Base-by-base conservation (phyloP, 2,888 invertebrate genomes). In the Willowsia nigromaculata region DNA sequence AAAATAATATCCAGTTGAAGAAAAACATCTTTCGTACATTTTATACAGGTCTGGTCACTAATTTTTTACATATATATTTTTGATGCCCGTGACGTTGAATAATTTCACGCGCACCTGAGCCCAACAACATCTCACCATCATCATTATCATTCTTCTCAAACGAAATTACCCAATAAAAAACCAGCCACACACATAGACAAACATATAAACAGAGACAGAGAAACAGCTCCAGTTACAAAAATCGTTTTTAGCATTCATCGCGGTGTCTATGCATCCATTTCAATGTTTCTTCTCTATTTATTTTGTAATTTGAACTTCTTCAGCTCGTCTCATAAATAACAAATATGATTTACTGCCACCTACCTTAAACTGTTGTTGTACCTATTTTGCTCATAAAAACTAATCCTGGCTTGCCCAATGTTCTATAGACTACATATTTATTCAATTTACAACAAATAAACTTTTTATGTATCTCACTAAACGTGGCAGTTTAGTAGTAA, bases 61-160 rank as follows among this genome's bases (percentile, higher is more conserved):
- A n/a, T n/a, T n/a, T n/a, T n/a, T n/a, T n/a, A n/a, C n/a, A n/a
- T n/a, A n/a, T n/a, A 37, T 37, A 37, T 37, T 65, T 33, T 33
- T 9, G 37, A 65, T 65, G 33, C 53, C 80, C 43, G 40, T 86
- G 86, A 86, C 80, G 65, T 50, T 80, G 86, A 86, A 86, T 86
- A 80, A 86, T 86, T 80, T 86, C 86, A 80, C 40, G 86, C 80
- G 47, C 86, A 86, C 86, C 86, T 80, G 86, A 86, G 81, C 68
- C 71, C 85, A 85, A 22, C n/a, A 1, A 47, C 65, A 50, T 27
- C 53, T 68, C 7, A 15, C 40, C 62, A 25, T 62, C 40, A 76
- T 47, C 47, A 74, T 74, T 74, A 65, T 59, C 59, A 78, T 82
- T 82, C 65, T 25, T 43, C 74, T 68, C 15, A 22, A 47, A 43